Percentiles rank a stretch among this genome's conserved stretches.
These are phyloP conservation scores for Eleginops maclovinus DNA, from an alignment of 2,113 vertebrate genomes.

Conservation along the genomic window DNA sequence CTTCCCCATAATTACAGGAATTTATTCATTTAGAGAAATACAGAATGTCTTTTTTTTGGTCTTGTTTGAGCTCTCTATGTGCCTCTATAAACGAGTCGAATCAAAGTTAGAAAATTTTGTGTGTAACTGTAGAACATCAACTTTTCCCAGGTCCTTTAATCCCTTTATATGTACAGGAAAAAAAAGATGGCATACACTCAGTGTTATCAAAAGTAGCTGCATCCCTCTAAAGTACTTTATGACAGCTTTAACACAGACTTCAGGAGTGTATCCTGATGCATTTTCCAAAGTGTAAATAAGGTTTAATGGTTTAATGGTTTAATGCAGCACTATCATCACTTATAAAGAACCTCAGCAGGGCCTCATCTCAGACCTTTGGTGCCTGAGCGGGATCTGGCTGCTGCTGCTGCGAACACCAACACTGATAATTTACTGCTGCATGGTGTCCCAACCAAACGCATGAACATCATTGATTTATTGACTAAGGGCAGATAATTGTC, in stretches of 20 bases:
- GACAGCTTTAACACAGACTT: background rate
- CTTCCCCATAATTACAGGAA: background rate
- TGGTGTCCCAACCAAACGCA: conserved; percentile 41
- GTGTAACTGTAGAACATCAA: background rate
- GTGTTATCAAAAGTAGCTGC: background rate
- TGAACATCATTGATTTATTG: conserved; percentile 62
- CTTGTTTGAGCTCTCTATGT: no score
- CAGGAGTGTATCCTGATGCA: background rate
- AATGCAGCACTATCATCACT: conserved; percentile 10
- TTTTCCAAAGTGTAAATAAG: background rate
- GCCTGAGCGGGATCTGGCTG: conserved; percentile 34
- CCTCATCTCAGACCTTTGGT: conserved; percentile 1
- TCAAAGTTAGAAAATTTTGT: no score
- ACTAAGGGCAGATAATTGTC: conserved; percentile 42
- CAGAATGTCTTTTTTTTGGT: background rate
- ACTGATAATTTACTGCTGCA: conserved; percentile 37
- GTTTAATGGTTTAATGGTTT: conserved; percentile 14
- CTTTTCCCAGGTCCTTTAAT: background rate
- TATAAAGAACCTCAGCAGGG: background rate
- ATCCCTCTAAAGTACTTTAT: background rate
- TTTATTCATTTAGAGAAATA: background rate
- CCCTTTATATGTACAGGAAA: background rate
- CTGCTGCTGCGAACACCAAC: conserved; percentile 16
- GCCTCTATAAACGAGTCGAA: background rate
- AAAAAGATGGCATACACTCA: background rate